Percentiles rank a stretch among this genome's conserved stretches.
These are phyloP conservation scores for Varecia variegata DNA, from an alignment of 2,797 vertebrate genomes.

Conservation along the genomic window DNA sequence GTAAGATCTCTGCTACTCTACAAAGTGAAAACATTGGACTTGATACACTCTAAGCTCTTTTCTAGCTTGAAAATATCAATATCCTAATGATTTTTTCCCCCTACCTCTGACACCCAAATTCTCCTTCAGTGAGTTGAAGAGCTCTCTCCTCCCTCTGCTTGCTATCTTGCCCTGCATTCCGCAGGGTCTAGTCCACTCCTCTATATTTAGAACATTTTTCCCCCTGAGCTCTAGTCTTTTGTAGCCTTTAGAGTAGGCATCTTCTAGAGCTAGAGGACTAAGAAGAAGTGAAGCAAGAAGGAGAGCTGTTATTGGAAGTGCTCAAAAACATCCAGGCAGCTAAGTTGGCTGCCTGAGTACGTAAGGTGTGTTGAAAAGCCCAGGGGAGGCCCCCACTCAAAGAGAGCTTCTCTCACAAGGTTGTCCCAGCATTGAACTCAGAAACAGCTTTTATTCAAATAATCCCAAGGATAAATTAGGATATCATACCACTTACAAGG, in stretches of 20 bases:
- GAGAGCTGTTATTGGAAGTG: background rate
- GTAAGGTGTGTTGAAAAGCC: accelerated
- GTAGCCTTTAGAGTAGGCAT: background rate
- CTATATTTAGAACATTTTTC: background rate
- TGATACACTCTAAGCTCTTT: background rate
- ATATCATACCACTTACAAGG: background rate
- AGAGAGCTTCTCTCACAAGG: background rate
- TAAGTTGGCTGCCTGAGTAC: background rate
- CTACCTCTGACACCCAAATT: background rate
- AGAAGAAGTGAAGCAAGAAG: background rate
- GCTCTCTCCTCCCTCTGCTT: background rate
- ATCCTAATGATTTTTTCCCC: background rate
- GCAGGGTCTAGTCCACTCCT: background rate
- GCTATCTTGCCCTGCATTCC: background rate
- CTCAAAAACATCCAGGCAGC: background rate
- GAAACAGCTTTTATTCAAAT: background rate
- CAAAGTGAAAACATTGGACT: background rate
- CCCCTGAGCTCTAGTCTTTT: background rate
- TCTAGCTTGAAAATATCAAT: background rate
- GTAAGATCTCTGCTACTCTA: background rate
- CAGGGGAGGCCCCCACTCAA: background rate
- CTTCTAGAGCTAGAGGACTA: background rate
- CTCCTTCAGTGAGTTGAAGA: background rate
- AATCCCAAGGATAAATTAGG: background rate
- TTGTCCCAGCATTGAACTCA: background rate